Evolutionary conservation across 2,113 vertebrate genomes (phyloP).

Genomic region (Catharus bicknelli): DNA sequence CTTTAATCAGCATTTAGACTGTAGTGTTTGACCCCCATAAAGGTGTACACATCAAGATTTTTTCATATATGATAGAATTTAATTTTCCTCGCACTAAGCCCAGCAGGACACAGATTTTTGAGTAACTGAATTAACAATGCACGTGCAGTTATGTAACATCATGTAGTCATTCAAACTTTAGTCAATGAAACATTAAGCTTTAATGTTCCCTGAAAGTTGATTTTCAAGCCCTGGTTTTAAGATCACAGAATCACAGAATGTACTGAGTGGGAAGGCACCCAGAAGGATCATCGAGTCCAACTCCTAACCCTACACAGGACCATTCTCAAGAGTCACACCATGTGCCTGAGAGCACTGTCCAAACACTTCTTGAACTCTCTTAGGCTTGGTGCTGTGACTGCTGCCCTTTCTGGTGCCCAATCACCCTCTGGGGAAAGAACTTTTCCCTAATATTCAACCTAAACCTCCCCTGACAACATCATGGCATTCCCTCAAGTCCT

Average conservation of each 20-base stretch:
- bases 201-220: background rate
- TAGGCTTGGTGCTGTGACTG: background rate
- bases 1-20: background rate
- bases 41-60: background rate
- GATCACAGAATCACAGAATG: background rate
- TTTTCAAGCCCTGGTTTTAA: background rate
- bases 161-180: background rate
- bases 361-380: background rate
- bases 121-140: background rate
- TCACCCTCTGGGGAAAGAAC: background rate
- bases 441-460: background rate
- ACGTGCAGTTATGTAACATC: background rate
- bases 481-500: background rate
- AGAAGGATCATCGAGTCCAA: rapidly evolving
- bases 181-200: background rate
- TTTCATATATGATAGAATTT: background rate
- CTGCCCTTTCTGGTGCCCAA: background rate
- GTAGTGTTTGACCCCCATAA: rapidly evolving
- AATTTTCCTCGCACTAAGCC: background rate
- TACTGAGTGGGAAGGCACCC: background rate
- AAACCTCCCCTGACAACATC: background rate
- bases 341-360: background rate
- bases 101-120: background rate
- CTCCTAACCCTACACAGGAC: background rate
- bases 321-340: background rate